Evolutionary conservation across 2,113 vertebrate genomes (phyloP).

Genomic region (Brachyhypopomus occidentalis): DNA sequence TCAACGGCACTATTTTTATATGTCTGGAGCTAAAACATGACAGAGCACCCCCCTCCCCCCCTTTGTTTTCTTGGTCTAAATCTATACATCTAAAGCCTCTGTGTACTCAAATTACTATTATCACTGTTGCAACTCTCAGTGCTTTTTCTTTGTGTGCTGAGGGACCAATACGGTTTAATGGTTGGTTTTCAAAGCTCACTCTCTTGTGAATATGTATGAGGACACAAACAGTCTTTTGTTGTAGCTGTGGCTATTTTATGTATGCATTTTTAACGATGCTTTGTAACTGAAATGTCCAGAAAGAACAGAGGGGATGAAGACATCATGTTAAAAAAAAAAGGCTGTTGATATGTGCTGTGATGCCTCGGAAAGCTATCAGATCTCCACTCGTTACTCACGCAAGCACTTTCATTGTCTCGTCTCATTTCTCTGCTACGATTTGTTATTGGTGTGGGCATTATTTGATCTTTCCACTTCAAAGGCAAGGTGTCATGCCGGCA

Average conservation of each 20-base stretch:
- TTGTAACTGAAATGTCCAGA: slow-evolving; percentile 44
- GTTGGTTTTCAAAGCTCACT: slow-evolving; percentile 55
- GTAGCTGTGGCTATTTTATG: slow-evolving; percentile 47
- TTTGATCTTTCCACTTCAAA: slow-evolving; percentile 50
- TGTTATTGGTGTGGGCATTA: slow-evolving; percentile 19
- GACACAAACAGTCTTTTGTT: slow-evolving; percentile 46
- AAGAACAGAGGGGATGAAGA: slow-evolving; percentile 9
- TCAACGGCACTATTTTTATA: slow-evolving; percentile 11
- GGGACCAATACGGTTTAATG: slow-evolving; percentile 62
- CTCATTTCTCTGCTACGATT: slow-evolving; percentile 47
- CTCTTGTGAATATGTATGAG: slow-evolving; percentile 60
- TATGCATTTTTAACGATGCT: slow-evolving; percentile 57
- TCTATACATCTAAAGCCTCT: slow-evolving; percentile 57
- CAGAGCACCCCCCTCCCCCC: not conserved
- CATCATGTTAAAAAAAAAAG: slow-evolving; percentile 17
- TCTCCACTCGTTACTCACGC: not conserved
- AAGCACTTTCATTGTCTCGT: slow-evolving; percentile 34
- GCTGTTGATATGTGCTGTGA: not conserved
- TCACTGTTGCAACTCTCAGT: slow-evolving; percentile 60
- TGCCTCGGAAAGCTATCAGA: not conserved
- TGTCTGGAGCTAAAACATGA: not conserved
- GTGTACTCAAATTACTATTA: slow-evolving; percentile 68
- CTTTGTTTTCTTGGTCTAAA: slow-evolving; percentile 8
- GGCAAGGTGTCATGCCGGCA: not conserved
- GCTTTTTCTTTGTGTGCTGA: slow-evolving; percentile 53